phyloP scores from a whole-genome alignment of 1,140 invertebrate genomes.

The Colletes gigas region DNA sequence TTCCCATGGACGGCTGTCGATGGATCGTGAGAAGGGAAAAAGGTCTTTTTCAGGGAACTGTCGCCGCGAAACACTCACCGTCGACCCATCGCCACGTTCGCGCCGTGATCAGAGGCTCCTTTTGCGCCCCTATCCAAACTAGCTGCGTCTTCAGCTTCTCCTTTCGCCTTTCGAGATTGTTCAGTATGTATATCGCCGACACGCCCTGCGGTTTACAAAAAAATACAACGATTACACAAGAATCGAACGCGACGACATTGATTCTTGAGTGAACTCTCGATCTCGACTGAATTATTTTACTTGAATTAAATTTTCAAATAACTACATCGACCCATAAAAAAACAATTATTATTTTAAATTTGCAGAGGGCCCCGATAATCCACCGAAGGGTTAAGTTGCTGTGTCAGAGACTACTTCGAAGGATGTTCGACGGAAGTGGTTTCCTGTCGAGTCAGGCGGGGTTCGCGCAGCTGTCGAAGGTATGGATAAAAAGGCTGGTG shows the following conservation, averaged over 20 bases:
- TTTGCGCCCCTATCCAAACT: conserved; percentile 95
- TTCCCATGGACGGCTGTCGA: conserved; percentile 49
- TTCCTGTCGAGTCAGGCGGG: too few species aligned
- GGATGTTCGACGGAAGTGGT: too few species aligned
- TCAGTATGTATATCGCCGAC: conserved; percentile 87
- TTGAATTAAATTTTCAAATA: too few species aligned
- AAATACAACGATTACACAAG: not conserved
- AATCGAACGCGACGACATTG: too few species aligned
- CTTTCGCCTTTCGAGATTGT: conserved; percentile 91
- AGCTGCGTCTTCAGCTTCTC: conserved; percentile 90
- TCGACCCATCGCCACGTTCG: conserved; percentile 95
- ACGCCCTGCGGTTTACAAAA: conserved; percentile 79
- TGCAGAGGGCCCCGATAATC: too few species aligned
- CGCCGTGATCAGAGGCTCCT: conserved; percentile 90
- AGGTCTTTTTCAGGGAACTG: too few species aligned
- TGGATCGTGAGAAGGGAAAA: conserved; percentile 56
- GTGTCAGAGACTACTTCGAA: too few species aligned
- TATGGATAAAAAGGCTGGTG: not conserved
- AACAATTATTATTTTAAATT: too few species aligned
- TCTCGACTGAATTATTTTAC: too few species aligned
- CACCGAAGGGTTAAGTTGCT: too few species aligned
- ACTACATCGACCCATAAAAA: too few species aligned
- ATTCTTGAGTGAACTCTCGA: too few species aligned
- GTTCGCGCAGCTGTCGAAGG: not conserved
- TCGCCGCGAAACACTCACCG: conserved; percentile 82